Conservation (phyloP, 2,113 vertebrate genomes). For the Clupea harengus region DNA sequence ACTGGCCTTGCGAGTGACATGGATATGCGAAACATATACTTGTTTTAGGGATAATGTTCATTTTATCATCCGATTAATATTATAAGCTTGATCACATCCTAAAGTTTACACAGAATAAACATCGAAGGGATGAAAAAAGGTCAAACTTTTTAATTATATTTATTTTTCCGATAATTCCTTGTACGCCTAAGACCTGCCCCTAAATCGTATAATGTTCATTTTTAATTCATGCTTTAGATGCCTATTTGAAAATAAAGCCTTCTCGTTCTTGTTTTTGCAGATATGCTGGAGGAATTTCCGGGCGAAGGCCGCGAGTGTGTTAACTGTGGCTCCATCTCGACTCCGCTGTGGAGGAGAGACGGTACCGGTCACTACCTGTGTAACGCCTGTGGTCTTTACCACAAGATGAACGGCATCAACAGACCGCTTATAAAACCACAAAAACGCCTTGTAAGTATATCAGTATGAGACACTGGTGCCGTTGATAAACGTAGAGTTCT, state of each 20-base stretch:
- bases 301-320: slow-evolving; percentile 91
- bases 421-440: slow-evolving; percentile 91
- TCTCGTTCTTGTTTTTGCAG: slow-evolving; percentile 53
- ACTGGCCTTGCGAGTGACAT: not conserved
- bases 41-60: too few relatives aligned
- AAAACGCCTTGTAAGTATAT: slow-evolving; percentile 87
- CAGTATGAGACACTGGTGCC: not conserved
- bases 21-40: too few relatives aligned
- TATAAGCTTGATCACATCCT: too few relatives aligned
- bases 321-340: slow-evolving; percentile 96
- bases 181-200: not conserved
- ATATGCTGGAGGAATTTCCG: slow-evolving; percentile 83
- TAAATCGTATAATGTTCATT: not conserved
- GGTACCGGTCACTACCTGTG: slow-evolving; percentile 97
- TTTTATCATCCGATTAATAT: too few relatives aligned
- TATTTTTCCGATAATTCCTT: not conserved
- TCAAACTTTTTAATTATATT: not conserved
- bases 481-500: too few relatives aligned
- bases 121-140: too few relatives aligned
- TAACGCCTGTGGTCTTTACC: slow-evolving; percentile 96
- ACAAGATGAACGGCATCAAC: slow-evolving; percentile 98
- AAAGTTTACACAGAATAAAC: too few relatives aligned
- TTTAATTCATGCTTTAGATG: not conserved
- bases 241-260: not conserved
- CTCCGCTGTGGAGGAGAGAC: slow-evolving; percentile 93